Conservation (phyloP, 2,797 vertebrate genomes). For the Poeciliopsis paucimaculata region DNA sequence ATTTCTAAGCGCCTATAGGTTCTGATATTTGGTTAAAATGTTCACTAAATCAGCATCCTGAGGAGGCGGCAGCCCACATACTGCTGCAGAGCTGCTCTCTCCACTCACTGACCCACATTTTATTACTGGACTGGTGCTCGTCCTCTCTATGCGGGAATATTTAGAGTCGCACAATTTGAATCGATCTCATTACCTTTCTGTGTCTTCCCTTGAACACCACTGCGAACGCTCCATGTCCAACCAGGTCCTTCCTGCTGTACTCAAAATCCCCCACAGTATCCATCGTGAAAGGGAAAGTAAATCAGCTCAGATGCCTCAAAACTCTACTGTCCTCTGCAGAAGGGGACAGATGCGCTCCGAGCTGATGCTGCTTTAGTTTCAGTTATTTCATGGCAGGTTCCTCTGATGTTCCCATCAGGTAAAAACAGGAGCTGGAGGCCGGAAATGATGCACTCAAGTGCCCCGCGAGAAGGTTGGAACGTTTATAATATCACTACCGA, state of each 20-base stretch:
- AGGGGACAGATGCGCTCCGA: slow-evolving; percentile 28
- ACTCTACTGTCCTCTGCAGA: not conserved
- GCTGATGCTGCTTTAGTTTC: slow-evolving; percentile 26
- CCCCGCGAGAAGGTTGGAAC: slow-evolving; percentile 14
- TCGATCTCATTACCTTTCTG: slow-evolving; percentile 83
- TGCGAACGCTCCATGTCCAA: slow-evolving; percentile 97
- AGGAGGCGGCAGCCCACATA: slow-evolving; percentile 16
- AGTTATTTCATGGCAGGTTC: slow-evolving; percentile 41
- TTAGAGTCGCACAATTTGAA: not conserved
- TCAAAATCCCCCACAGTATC: slow-evolving; percentile 96
- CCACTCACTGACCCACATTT: slow-evolving; percentile 60
- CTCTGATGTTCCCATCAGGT: slow-evolving; percentile 32
- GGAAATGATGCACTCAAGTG: slow-evolving; percentile 52
- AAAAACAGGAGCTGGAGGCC: slow-evolving; percentile 44
- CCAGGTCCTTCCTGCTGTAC: slow-evolving; percentile 95
- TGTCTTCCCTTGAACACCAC: slow-evolving; percentile 96
- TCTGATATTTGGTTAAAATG: not conserved
- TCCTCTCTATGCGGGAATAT: slow-evolving; percentile 8
- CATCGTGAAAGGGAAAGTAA: slow-evolving; percentile 67
- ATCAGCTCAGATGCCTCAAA: slow-evolving; percentile 24
- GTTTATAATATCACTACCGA: slow-evolving; percentile 31
- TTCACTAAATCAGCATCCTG: not conserved
- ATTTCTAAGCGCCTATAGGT: not conserved
- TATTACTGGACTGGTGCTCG: slow-evolving; percentile 21
- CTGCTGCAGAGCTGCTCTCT: slow-evolving; percentile 33